phyloP scores from a whole-genome alignment of 92 coral and sea anemone genomes.

The Parazoanthus darwini region DNA sequence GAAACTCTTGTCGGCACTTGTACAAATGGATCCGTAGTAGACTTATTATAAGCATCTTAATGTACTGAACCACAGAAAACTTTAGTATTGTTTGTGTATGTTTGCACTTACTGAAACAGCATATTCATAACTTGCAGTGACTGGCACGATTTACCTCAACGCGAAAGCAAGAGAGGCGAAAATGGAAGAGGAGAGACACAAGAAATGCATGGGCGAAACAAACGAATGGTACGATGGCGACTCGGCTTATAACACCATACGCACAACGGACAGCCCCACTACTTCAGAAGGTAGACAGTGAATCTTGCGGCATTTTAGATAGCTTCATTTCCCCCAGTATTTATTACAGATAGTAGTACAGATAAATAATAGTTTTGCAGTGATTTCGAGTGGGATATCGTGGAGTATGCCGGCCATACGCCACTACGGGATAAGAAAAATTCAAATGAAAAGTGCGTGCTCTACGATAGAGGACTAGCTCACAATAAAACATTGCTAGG shows the following conservation, averaged over 20 bases:
- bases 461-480: too few relatives aligned
- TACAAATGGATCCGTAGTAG: too few relatives aligned
- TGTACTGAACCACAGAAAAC: background rate
- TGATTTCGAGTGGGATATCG: too few relatives aligned
- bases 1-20: too few relatives aligned
- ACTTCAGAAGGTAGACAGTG: slow-evolving; percentile 30
- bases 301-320: too few relatives aligned
- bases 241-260: slow-evolving; percentile 45
- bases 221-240: slow-evolving; percentile 40
- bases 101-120: background rate
- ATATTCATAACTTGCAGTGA: background rate
- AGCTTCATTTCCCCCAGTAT: too few relatives aligned
- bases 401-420: too few relatives aligned
- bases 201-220: slow-evolving; percentile 20
- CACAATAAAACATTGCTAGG: too few relatives aligned
- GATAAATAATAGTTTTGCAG: background rate
- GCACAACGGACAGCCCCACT: slow-evolving; percentile 17
- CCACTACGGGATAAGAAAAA: too few relatives aligned
- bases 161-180: slow-evolving; percentile 13
- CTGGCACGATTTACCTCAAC: background rate
- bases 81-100: background rate
- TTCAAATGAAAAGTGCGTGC: too few relatives aligned
- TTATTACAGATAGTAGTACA: background rate
- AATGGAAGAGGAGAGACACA: slow-evolving; percentile 2
- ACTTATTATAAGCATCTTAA: too few relatives aligned